A percentile compares a stretch with the other conserved stretches of the same genome.
phyloP scores from a whole-genome alignment of 1,140 invertebrate species.

The Eufriesea mexicana region DNA sequence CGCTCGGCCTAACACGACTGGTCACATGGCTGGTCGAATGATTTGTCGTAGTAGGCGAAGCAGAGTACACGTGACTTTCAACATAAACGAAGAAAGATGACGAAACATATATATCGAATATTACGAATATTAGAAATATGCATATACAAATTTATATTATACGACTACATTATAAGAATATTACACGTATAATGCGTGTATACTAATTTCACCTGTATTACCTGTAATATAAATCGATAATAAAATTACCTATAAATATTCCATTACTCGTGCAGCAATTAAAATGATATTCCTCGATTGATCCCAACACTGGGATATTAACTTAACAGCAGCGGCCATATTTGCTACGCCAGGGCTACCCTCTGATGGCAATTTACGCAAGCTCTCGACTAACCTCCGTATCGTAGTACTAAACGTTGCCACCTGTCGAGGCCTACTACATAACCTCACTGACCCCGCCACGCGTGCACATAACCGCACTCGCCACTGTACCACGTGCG shows the following conservation, averaged over 20 bases:
- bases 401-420: neutral
- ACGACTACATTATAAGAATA: too few species aligned
- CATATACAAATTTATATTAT: too few species aligned
- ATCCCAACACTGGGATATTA: neutral
- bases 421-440: neutral
- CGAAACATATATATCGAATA: too few species aligned
- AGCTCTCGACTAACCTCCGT: neutral
- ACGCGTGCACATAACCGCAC: neutral
- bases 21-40: too few species aligned
- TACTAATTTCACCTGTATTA: too few species aligned
- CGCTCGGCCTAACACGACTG: too few species aligned
- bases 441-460: neutral
- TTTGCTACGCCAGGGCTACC: neutral
- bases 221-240: too few species aligned
- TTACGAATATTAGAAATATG: too few species aligned
- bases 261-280: neutral
- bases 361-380: neutral
- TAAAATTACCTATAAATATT: too few species aligned
- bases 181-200: too few species aligned
- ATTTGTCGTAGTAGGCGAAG: too few species aligned
- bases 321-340: neutral
- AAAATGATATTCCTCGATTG: neutral
- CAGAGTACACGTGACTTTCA: too few species aligned
- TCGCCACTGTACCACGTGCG: neutral
- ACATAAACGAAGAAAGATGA: neutral